A percentile compares a stretch with the other conserved stretches of the same genome.
Evolutionary conservation across 2,113 vertebrate genomes (phyloP).

Genomic region (Prolemur simus): DNA sequence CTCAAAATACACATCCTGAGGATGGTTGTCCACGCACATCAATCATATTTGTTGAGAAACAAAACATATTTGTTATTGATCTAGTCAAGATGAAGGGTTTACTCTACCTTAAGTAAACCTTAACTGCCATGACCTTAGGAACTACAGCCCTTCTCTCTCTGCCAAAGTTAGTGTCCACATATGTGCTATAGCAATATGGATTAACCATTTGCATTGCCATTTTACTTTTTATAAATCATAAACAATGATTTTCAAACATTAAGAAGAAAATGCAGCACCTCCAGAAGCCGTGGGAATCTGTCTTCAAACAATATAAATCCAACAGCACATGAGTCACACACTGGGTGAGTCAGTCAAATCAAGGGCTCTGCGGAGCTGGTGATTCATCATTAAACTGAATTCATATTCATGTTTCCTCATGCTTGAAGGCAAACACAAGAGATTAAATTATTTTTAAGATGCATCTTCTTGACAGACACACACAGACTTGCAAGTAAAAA

Average conservation of each 20-base stretch:
- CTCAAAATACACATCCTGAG: not conserved
- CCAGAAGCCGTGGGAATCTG: not conserved
- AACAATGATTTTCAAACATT: constrained; percentile 35
- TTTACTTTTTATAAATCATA: not conserved
- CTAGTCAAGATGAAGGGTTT: not conserved
- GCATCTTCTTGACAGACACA: constrained; percentile 60
- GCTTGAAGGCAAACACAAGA: constrained; percentile 52
- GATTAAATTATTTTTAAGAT: constrained; percentile 68
- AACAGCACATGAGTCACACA: constrained; percentile 42
- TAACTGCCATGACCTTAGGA: not conserved
- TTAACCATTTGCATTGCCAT: not conserved
- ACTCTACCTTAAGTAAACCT: not conserved
- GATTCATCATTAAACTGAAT: constrained; percentile 65
- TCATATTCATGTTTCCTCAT: constrained; percentile 22
- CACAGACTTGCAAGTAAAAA: constrained; percentile 45
- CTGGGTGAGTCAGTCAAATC: constrained; percentile 21
- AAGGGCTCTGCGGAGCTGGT: not conserved
- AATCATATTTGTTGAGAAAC: not conserved
- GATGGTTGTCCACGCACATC: not conserved
- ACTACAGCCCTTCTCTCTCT: not conserved
- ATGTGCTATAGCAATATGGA: not conserved
- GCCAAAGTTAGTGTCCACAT: not conserved
- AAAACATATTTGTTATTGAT: not conserved
- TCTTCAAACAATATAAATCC: constrained; percentile 54
- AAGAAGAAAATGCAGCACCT: constrained; percentile 11